Conservation (phyloP, 2,888 invertebrate species). For the Drosophila paracracens region DNA sequence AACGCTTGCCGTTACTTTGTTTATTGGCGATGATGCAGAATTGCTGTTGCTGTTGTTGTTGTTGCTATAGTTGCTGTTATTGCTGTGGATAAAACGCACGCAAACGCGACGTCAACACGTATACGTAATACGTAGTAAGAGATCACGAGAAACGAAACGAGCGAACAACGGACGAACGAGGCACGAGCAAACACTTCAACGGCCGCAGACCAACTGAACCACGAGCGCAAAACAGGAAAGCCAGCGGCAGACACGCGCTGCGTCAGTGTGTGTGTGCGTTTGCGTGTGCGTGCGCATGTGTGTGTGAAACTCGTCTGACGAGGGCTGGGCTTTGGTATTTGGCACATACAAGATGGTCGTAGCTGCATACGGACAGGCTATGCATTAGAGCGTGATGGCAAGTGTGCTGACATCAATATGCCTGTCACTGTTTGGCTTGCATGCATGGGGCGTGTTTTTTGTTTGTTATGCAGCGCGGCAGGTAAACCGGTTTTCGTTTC, state of each 20-base stretch:
- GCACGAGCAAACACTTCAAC: slow-evolving; percentile 78
- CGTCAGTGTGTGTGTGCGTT: slow-evolving; percentile 17
- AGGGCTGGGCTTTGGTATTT: slow-evolving; percentile 72
- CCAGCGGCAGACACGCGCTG: slow-evolving; percentile 47
- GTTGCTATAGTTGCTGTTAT: slow-evolving; percentile 30
- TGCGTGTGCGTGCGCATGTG: slow-evolving; percentile 11
- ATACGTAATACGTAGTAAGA: slow-evolving; percentile 54
- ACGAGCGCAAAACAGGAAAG: slow-evolving; percentile 76
- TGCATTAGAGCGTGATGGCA: slow-evolving; percentile 50
- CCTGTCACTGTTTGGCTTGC: slow-evolving; percentile 68
- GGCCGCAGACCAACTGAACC: slow-evolving; percentile 85
- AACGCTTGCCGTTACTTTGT: slow-evolving; percentile 34
- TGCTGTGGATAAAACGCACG: slow-evolving; percentile 40
- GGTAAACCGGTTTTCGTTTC: slow-evolving; percentile 73
- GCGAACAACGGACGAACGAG: slow-evolving; percentile 57
- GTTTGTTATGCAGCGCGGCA: slow-evolving; percentile 56
- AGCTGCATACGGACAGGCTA: slow-evolving; percentile 37
- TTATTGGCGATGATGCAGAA: slow-evolving; percentile 22
- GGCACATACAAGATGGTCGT: slow-evolving; percentile 81
- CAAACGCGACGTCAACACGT: slow-evolving; percentile 56
- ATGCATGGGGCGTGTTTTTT: slow-evolving; percentile 77
- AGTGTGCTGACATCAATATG: slow-evolving; percentile 43
- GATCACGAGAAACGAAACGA: slow-evolving; percentile 46
- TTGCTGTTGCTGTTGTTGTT: slow-evolving; percentile 29
- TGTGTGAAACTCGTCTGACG: slow-evolving; percentile 73